A percentile compares a stretch with the other conserved stretches of the same genome.
Evolutionary conservation across 2,888 invertebrate species (phyloP).

Genomic region (Automeris io): DNA sequence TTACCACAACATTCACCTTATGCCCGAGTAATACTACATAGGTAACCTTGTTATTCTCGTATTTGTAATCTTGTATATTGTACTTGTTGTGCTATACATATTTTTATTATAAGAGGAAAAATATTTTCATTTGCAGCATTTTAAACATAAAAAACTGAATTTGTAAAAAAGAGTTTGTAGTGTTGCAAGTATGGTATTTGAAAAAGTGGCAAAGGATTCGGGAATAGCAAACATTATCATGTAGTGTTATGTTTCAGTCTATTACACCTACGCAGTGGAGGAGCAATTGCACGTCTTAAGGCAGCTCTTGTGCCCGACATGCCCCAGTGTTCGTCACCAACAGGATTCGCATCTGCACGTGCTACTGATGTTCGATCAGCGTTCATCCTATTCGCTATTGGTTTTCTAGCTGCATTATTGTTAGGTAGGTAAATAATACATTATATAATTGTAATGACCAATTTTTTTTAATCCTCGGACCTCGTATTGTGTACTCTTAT

Average conservation of each 20-base stretch:
- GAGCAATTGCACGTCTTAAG: slow-evolving; percentile 49
- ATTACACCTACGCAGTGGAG: slow-evolving; percentile 53
- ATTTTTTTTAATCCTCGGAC: no score
- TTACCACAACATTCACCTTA: slow-evolving; percentile 76
- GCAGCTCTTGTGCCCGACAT: slow-evolving; percentile 62
- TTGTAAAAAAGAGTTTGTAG: no score
- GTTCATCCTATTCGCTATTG: slow-evolving; percentile 66
- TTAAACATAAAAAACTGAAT: no score
- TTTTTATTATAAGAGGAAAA: neutral
- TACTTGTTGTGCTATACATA: neutral
- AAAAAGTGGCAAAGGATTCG: no score
- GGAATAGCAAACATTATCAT: no score
- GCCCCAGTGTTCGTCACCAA: slow-evolving; percentile 71
- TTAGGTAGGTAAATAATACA: slow-evolving; percentile 33
- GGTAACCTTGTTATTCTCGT: slow-evolving; percentile 38
- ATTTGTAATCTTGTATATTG: neutral
- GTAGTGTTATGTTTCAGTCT: slow-evolving; percentile 33
- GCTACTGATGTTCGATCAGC: slow-evolving; percentile 78
- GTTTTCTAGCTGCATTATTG: slow-evolving; percentile 45
- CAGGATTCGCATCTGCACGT: slow-evolving; percentile 76
- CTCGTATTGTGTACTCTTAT: no score
- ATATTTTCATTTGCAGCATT: no score
- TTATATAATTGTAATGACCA: neutral
- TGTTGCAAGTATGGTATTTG: no score
- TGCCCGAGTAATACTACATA: slow-evolving; percentile 73